Evolutionary conservation across 2,888 invertebrate genomes (phyloP).

Genomic region (Itoplectis maculator): DNA sequence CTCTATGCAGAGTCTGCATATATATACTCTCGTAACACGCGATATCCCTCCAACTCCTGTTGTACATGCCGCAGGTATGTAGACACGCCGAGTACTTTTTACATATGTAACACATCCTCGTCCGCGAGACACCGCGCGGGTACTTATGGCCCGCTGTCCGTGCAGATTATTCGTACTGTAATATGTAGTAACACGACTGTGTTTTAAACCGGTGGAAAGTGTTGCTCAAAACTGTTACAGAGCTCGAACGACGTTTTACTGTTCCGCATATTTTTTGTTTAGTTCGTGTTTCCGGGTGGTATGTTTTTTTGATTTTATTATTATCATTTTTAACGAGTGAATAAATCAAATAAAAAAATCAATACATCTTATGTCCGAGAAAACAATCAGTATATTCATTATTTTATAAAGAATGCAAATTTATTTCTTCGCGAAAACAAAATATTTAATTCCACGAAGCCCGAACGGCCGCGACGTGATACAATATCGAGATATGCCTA

Average conservation of each 20-base stretch:
- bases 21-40: slow-evolving; percentile 55
- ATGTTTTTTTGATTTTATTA: not conserved
- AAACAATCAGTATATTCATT: no score
- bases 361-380: no score
- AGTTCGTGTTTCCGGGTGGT: not conserved
- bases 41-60: slow-evolving; percentile 51
- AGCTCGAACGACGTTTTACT: not conserved
- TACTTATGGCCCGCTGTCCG: not conserved
- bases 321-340: not conserved
- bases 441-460: not conserved
- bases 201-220: not conserved
- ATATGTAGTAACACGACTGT: not conserved
- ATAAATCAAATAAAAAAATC: no score
- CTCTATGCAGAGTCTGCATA: slow-evolving; percentile 37
- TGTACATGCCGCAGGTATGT: not conserved
- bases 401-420: no score
- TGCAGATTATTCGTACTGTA: not conserved
- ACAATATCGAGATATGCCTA: slow-evolving; percentile 9
- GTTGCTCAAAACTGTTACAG: not conserved
- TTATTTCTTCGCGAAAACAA: no score
- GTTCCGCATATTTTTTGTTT: not conserved
- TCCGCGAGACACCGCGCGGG: no score
- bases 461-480: not conserved
- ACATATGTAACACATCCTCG: slow-evolving; percentile 20
- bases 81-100: slow-evolving; percentile 2